Evolutionary conservation across 2,888 invertebrate genomes (phyloP), one percentile per base, ranked within the genome.

Genomic region (Amiota minor): DNA sequence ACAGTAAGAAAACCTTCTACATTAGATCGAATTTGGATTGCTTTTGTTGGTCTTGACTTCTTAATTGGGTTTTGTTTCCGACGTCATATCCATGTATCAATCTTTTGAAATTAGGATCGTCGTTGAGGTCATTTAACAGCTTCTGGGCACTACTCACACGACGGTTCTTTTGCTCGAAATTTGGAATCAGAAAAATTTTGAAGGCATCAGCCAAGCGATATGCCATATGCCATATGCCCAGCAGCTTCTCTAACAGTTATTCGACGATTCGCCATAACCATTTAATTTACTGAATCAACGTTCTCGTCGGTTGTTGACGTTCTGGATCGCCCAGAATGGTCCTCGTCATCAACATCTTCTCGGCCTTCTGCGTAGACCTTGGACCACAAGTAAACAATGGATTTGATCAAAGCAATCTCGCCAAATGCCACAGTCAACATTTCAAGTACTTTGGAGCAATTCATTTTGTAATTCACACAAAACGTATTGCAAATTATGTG

Each of bases 391-490:
- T 49, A 49, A 49, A 49, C 49, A 49, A 49, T 49, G 12, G n/a
- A n/a, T n/a, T n/a, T 49, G 12, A 49, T 10, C 49, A 76, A 74
- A 81, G 79, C 75, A 81, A 79, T 81, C 75, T 74, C 77, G 72
- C 73, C 74, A 79, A 80, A 76, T 76, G 80, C 35, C 77, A 79
- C 82, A 76, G 81, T 80, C 79, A 80, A 76, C 83, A 72, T 78
- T 84, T 82, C 80, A 79, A 81, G 85, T 75, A 81, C 83, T 82
- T 84, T 82, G 49, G 12, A 49, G 12, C 49, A 10, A 9, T 49
- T 49, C 9, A 49, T 49, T 49, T 49, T 12, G 49, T 49, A 10
- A 10, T 49, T 49, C 49, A 49, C 49, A 10, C 49, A 49, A 49
- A 49, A 49, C 12, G 49, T 49, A 49, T 10, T 49, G 49, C 49